Conservation (phyloP, 2,113 vertebrate species). For the Aptenodytes patagonicus region DNA sequence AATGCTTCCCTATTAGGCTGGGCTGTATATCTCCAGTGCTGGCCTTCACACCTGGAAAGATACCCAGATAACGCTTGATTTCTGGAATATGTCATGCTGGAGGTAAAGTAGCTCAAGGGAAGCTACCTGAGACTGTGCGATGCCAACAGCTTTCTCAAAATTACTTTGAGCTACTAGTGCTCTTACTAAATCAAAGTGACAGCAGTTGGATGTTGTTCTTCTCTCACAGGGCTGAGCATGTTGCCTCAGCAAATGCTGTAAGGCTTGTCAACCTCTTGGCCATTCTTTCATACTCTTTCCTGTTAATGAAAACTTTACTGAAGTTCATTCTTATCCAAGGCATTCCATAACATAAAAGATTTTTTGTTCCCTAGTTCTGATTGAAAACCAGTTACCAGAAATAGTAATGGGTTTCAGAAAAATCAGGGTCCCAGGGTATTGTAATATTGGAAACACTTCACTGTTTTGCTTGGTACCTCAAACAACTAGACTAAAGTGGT, state of each 20-base stretch:
- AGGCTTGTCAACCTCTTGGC: neutral
- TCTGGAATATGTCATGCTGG: neutral
- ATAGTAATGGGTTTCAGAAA: neutral
- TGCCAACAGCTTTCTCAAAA: neutral
- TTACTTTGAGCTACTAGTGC: neutral
- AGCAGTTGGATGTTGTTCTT: neutral
- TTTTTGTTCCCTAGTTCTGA: neutral
- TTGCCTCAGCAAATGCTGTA: neutral
- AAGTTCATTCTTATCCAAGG: neutral
- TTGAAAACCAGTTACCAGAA: neutral
- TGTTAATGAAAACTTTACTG: neutral
- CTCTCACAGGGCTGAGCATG: neutral
- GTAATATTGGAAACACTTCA: neutral
- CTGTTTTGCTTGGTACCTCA: neutral
- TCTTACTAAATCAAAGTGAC: neutral
- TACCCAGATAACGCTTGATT: neutral
- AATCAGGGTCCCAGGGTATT: neutral
- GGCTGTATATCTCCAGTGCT: neutral
- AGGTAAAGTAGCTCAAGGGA: neutral
- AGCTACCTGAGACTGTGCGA: neutral
- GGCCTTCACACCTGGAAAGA: neutral
- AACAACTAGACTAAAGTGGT: neutral
- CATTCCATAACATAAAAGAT: neutral
- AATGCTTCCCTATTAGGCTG: neutral
- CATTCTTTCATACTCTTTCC: neutral